These are phyloP conservation scores for Neocrepidodera transversa DNA, from an alignment of 2,888 invertebrate species.

Conservation along the genomic window DNA sequence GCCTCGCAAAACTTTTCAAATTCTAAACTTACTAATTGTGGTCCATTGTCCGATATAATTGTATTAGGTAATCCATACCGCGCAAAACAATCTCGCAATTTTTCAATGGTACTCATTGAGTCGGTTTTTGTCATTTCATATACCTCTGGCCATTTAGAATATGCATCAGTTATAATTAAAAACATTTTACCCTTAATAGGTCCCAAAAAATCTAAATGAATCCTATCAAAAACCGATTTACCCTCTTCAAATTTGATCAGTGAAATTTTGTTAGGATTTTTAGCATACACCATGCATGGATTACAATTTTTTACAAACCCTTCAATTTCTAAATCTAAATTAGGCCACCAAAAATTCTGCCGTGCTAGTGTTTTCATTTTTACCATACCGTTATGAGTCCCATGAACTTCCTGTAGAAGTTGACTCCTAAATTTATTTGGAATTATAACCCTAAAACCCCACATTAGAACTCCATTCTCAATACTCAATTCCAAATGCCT, in stretches of 20 bases:
- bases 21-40: conserved; percentile 41
- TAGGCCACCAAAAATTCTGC: conserved; percentile 43
- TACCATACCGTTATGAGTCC: conserved; percentile 36
- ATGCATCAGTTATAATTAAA: conserved; percentile 53
- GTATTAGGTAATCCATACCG: conserved; percentile 43
- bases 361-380: conserved; percentile 47
- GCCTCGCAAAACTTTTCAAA: conserved; percentile 40
- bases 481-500: conserved; percentile 21
- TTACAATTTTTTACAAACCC: conserved; percentile 40
- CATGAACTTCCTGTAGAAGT: conserved; percentile 37
- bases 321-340: conserved; percentile 47
- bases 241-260: conserved; percentile 43
- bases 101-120: conserved; percentile 21
- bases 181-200: conserved; percentile 25
- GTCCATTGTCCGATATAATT: conserved; percentile 44
- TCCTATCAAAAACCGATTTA: conserved; percentile 50
- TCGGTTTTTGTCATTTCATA: conserved; percentile 34
- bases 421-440: conserved; percentile 23
- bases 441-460: conserved; percentile 33
- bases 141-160: conserved; percentile 58
- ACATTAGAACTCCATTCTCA: conserved; percentile 28
- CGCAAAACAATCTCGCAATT: conserved; percentile 41
- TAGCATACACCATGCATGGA: conserved; percentile 43
- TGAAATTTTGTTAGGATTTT: conserved; percentile 44
- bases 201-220: conserved; percentile 59